Evolutionary conservation across 2,113 vertebrate genomes (phyloP), one percentile per base, ranked within the genome.

Genomic region (Syngnathus scovelli): DNA sequence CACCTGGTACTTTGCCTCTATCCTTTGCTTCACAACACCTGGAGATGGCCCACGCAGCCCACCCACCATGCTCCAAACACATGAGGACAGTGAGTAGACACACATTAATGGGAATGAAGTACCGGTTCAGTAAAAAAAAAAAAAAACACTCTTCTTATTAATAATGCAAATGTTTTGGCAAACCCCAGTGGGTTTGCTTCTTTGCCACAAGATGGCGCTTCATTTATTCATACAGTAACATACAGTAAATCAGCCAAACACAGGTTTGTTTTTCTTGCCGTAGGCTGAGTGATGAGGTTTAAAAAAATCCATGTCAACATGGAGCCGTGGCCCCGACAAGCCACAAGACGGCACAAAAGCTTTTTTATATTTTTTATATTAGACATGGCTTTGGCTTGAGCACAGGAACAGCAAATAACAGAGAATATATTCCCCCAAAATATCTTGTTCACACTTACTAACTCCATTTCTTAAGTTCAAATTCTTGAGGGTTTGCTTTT

Each of bases 11-110:
- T 90, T 92, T 8, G 90, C 94, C 0, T 93, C 95, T 0, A 92
- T 93, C 16, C 91, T 98, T 61, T 98, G 96, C 63, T 98, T 98
- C 82, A 98, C 96, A 41, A 98, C 96, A 0, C 96, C 96, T 0
- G 96, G 96, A 0, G 94, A 98, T 0, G 96, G 96, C 5, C 96
- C 96, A 0, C 90, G 87, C 0, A 98, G 96, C 75, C 1, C 81
- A 0, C 92, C 94, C 0, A 90, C 90, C 75, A 90, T 95, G 10
- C 51, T 98, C 66, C 77, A 90, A 85, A 98, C 96, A 0, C 93
- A 93, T 0, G 94, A 98, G 58, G 96, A 97, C 87, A 92, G 96
- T 98, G 85, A 95, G 95, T 95, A 36, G 23, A 63, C 49, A n/a
- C n/a, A 46, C 67, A 36, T 43, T 18, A 59, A 1, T 1, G 23